Conservation (phyloP, 2,888 invertebrate genomes). For the Catocala nupta region DNA sequence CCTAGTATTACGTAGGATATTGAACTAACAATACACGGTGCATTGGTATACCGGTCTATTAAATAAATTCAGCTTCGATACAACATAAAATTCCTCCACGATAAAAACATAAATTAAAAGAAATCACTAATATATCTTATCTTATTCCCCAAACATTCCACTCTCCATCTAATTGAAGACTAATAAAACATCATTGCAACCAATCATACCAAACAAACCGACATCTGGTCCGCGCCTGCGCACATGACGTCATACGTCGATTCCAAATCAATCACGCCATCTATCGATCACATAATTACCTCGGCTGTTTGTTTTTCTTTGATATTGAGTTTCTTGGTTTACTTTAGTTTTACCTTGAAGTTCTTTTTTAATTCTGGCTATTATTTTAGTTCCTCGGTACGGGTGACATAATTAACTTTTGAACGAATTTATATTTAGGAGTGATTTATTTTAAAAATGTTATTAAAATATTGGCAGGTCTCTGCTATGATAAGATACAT, state of each 20-base stretch:
- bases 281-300: constrained; percentile 27
- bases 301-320: constrained; percentile 32
- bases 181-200: constrained; percentile 36
- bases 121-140: constrained; percentile 12
- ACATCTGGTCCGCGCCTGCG: constrained; percentile 47
- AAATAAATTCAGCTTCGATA: no score
- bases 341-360: constrained; percentile 13
- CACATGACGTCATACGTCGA: constrained; percentile 42
- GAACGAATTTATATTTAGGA: no score
- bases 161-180: constrained; percentile 30
- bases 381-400: background rate
- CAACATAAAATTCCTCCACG: background rate
- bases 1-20: no score
- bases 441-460: no score
- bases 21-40: no score
- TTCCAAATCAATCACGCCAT: constrained; percentile 39
- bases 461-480: no score
- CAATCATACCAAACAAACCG: constrained; percentile 38
- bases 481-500: no score
- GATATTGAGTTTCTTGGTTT: constrained; percentile 27
- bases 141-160: constrained; percentile 16
- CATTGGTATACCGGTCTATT: no score
- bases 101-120: constrained; percentile 8
- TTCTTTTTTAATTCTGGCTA: background rate
- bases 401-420: background rate